These are phyloP conservation scores for Eristalis arbustorum DNA, from an alignment of 2,888 invertebrate genomes.

Conservation along the genomic window DNA sequence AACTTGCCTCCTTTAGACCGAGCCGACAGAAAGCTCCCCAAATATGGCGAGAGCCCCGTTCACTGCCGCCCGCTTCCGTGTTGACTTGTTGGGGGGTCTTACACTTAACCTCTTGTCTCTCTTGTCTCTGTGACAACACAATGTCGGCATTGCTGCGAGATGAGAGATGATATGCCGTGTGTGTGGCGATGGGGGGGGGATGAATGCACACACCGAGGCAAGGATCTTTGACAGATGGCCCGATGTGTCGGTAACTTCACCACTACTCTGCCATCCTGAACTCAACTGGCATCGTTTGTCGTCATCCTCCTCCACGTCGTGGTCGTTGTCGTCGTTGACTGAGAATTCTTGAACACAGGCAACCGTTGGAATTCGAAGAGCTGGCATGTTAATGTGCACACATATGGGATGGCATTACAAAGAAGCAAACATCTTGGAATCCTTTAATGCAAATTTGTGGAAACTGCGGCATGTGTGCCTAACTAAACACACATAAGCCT, in stretches of 20 bases:
- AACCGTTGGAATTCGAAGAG: neutral
- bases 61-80: neutral
- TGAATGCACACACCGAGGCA: neutral
- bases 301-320: too few species aligned
- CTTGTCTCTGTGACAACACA: conserved; percentile 25
- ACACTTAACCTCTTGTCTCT: conserved; percentile 49
- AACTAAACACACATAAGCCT: conserved; percentile 37
- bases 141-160: neutral
- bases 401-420: conserved; percentile 60
- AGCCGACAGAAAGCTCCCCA: neutral
- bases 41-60: conserved; percentile 6
- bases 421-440: conserved; percentile 65
- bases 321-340: neutral
- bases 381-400: conserved; percentile 61
- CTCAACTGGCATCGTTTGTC: neutral
- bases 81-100: conserved; percentile 14
- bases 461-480: conserved; percentile 62
- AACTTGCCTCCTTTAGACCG: conserved; percentile 1
- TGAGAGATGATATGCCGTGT: neutral
- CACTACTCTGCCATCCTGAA: neutral
- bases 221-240: conserved; percentile 23
- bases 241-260: conserved; percentile 17
- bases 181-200: too few species aligned
- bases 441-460: conserved; percentile 71
- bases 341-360: neutral